Percentiles rank a stretch among this genome's conserved stretches.
Evolutionary conservation across 2,113 vertebrate genomes (phyloP).

Genomic region (Percina caprodes): DNA sequence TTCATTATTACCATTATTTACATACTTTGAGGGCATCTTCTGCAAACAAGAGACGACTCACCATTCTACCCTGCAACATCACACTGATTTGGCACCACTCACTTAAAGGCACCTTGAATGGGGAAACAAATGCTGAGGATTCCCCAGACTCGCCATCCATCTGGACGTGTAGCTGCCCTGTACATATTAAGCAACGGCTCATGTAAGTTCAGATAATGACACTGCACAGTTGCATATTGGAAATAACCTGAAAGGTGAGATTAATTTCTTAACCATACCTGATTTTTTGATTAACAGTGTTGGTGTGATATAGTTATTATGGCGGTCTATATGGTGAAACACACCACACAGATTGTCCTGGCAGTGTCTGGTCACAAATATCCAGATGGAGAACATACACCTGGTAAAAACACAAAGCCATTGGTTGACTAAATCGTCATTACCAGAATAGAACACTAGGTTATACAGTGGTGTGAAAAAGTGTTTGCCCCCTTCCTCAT

Average conservation of each 20-base stretch:
- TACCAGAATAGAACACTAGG: background rate
- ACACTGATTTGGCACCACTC: slow-evolving; percentile 82
- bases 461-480: no score
- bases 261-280: slow-evolving; percentile 62
- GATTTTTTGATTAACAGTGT: slow-evolving; percentile 76
- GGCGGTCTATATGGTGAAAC: slow-evolving; percentile 79
- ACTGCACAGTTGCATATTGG: background rate
- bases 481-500: no score
- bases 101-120: slow-evolving; percentile 72
- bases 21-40: background rate
- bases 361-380: slow-evolving; percentile 78
- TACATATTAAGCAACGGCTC: background rate
- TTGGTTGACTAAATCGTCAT: background rate
- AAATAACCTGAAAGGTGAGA: background rate
- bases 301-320: slow-evolving; percentile 77
- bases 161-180: slow-evolving; percentile 84
- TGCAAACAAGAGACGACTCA: slow-evolving; percentile 60
- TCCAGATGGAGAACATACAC: slow-evolving; percentile 82
- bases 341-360: slow-evolving; percentile 71
- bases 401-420: slow-evolving; percentile 54
- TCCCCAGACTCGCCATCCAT: slow-evolving; percentile 53
- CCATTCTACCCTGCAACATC: slow-evolving; percentile 65
- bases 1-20: background rate
- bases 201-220: background rate
- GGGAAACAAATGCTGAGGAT: slow-evolving; percentile 76